Evolutionary conservation across 2,888 invertebrate genomes (phyloP), one percentile per base, ranked within the genome.

Genomic region (Andrena fulva): DNA sequence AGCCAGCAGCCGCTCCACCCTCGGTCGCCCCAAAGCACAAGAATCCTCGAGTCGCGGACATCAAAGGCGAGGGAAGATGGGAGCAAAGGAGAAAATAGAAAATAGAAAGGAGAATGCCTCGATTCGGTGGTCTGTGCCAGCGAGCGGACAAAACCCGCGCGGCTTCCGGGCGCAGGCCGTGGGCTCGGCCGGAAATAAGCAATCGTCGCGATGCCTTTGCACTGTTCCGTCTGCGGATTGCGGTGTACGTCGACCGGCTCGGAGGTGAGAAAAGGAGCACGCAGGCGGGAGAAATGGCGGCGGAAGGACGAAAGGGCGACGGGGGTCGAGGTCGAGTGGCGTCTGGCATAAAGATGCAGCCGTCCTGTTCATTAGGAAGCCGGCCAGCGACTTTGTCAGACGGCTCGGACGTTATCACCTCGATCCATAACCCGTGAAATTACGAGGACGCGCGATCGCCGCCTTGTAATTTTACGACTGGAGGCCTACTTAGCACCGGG

Each of bases 391-490:
- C 80, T 64, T 77, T 67, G 78, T 67, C 74, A 66, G 48, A 6
- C n/a, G n/a, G 54, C n/a, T 54, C 48, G 35, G n/a, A 20, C 74
- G 66, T 82, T 87, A 86, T 87, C 87, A 77, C 56, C 24, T n/a
- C 60, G 82, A 77, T 79, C 85, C 85, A 52, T 77, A 70, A 79
- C 3, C 85, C 83, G 87, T 85, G 87, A 87, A 87, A 87, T 87
- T 87, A 87, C 80, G 80, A 70, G 66, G 77, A 69, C 66, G 68
- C 70, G 67, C 27, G 27, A 27, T 10, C 52, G 35, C 77, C 74
- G 79, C 79, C 82, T 72, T 87, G 87, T 87, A 87, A 87, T 87
- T 87, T 87, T 68, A 87, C 77, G 84, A 87, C 60, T 85, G 79
- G 84, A 72, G 84, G 75, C 52, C 79, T 85, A 71, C 80, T 81